phyloP scores from a whole-genome alignment of 2,888 invertebrate genomes.

The Mythimna lalbum region DNA sequence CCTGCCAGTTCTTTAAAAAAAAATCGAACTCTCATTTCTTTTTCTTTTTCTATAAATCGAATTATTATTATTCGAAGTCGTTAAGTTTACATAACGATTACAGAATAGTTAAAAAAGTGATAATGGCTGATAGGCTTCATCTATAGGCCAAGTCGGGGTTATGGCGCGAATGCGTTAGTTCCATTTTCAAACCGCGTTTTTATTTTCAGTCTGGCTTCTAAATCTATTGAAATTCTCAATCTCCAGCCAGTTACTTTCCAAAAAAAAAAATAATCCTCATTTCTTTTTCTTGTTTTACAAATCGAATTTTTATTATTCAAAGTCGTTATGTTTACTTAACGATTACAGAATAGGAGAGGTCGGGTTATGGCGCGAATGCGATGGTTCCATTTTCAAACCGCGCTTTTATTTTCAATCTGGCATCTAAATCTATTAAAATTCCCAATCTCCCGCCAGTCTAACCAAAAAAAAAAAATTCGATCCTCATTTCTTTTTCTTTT shows the following conservation, averaged over 20 bases:
- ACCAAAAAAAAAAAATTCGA: conserved; percentile 9
- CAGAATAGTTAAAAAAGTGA: too few species aligned
- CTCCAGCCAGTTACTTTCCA: neutral
- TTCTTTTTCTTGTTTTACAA: conserved; percentile 45
- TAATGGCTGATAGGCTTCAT: too few species aligned
- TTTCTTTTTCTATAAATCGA: conserved; percentile 48
- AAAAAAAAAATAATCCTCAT: conserved; percentile 24
- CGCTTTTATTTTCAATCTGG: conserved; percentile 19
- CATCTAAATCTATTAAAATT: conserved; percentile 11
- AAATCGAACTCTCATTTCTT: conserved; percentile 26
- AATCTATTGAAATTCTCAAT: conserved; percentile 14
- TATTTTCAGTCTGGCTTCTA: conserved; percentile 17
- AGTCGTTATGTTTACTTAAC: too few species aligned
- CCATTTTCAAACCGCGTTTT: conserved; percentile 38
- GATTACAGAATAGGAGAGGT: too few species aligned
- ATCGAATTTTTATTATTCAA: conserved; percentile 61
- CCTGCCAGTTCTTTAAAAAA: neutral
- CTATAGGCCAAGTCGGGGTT: too few species aligned
- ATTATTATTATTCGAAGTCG: conserved; percentile 44
- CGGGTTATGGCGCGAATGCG: neutral
- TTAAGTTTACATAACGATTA: neutral
- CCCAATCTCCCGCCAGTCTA: neutral
- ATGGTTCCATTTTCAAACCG: conserved; percentile 42
- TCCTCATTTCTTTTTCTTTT: conserved; percentile 38
- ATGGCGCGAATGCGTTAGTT: conserved; percentile 11